Percentiles rank a stretch among this genome's conserved stretches.
Evolutionary conservation across 2,113 vertebrate genomes (phyloP).

Genomic region (Thamnaconus septentrionalis): DNA sequence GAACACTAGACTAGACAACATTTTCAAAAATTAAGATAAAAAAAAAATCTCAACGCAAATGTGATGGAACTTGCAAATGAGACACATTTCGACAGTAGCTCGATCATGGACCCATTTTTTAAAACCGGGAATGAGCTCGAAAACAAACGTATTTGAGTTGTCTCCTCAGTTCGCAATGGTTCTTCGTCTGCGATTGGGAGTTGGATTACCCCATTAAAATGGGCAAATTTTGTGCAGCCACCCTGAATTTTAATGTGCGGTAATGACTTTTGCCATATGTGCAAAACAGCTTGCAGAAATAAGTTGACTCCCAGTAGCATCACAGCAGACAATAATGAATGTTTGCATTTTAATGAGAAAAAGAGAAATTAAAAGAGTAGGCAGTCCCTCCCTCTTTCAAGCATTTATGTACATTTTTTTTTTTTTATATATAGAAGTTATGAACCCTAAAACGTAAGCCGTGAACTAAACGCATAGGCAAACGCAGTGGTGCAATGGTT

Average conservation of each 20-base stretch:
- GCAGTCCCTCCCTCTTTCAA: neutral
- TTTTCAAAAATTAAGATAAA: too few relatives aligned
- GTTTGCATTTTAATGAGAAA: slow-evolving; percentile 39
- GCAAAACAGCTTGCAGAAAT: slow-evolving; percentile 59
- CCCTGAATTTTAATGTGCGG: slow-evolving; percentile 64
- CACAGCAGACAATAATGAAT: slow-evolving; percentile 25
- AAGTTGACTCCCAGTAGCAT: slow-evolving; percentile 46
- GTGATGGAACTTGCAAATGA: neutral
- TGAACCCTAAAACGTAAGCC: too few relatives aligned
- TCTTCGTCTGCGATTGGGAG: slow-evolving; percentile 7
- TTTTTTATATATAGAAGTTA: too few relatives aligned
- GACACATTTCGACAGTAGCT: slow-evolving; percentile 5
- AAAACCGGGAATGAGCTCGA: neutral
- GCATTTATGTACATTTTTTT: neutral
- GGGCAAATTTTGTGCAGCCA: slow-evolving; percentile 36
- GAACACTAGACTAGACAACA: too few relatives aligned
- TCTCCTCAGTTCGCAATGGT: slow-evolving; percentile 6
- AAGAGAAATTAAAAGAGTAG: slow-evolving; percentile 20
- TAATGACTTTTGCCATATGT: slow-evolving; percentile 68
- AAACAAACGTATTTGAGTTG: slow-evolving; percentile 2
- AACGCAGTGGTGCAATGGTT: too few relatives aligned
- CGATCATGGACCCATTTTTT: neutral
- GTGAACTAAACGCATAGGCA: too few relatives aligned
- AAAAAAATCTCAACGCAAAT: too few relatives aligned
- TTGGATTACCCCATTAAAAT: slow-evolving; percentile 53